Base-by-base conservation (phyloP, 2,888 invertebrate genomes). In the Uloborus plumipes region DNA sequence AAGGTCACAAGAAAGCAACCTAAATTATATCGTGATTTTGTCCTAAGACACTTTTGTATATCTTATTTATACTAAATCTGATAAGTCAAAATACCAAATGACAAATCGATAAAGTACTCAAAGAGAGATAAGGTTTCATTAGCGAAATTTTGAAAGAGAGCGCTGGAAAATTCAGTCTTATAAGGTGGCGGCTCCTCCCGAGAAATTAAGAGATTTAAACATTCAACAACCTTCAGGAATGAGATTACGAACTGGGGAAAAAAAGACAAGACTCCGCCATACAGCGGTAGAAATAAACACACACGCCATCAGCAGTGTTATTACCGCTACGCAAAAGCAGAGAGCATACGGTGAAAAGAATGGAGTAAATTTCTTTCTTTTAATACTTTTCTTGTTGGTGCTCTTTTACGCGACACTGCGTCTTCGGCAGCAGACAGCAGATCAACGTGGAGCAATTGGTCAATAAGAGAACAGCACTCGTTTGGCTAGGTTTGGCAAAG, bases 371-470 rank as follows among this genome's bases (percentile, higher is more conserved):
- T 65, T 47, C 20, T 64, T 18, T 64, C 47, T 65, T 65, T 65
- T 65, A 65, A 39, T 47, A 65, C 18, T 47, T 55, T 18, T 55
- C 11, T 55, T 20, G 31, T 47, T 39, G 39, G 11, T 39, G 39
- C 49, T 20, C 49, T 70, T 71, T 71, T 49, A 71, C 71, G 71
- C 71, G 71, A 71, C 71, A 71, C 49, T 71, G 71, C 71, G 49
- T 66, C 61, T 71, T 71, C 31, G 22, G 61, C 72, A 55, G 64
- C 73, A 64, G 73, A 73, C 73, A 53, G 70, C 22, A 62, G 73
- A 73, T 65, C 72, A 73, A 55, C 16, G 64, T 39, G 65, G 73
- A 73, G 73, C 64, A 73, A 73, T 73, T 73, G 64, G 73, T 65
- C 73, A 73, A 73, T 73, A 73, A 53, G 51, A 71, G 70, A 58